phyloP scores from a whole-genome alignment of 1,140 invertebrate genomes.

The Helicoverpa armigera region DNA sequence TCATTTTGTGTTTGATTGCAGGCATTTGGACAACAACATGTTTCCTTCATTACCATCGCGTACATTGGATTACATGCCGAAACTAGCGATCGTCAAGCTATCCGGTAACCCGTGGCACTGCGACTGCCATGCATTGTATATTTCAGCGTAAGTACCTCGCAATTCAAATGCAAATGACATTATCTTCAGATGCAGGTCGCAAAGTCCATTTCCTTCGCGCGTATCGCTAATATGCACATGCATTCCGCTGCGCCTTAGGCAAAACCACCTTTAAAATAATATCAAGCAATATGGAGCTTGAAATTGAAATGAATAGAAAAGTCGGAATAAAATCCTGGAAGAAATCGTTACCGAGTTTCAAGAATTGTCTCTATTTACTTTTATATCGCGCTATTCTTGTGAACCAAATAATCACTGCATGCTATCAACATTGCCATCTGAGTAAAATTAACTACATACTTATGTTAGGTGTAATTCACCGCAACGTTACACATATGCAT shows the following conservation, averaged over 20 bases:
- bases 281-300: constrained; percentile 10
- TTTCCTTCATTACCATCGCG: constrained; percentile 91
- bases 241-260: constrained; percentile 13
- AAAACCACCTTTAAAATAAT: constrained; percentile 29
- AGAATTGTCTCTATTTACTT: background rate
- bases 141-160: constrained; percentile 85
- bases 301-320: constrained; percentile 38
- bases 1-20: constrained; percentile 73
- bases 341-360: background rate
- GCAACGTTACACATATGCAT: too few species aligned
- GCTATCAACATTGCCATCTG: too few species aligned
- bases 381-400: background rate
- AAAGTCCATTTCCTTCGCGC: constrained; percentile 23
- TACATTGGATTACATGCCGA: constrained; percentile 89
- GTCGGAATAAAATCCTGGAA: background rate
- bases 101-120: constrained; percentile 96
- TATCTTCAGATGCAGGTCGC: constrained; percentile 43
- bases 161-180: constrained; percentile 32
- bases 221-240: constrained; percentile 24
- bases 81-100: constrained; percentile 91
- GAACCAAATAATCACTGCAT: too few species aligned
- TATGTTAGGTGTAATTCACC: too few species aligned
- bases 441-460: too few species aligned
- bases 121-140: constrained; percentile 92
- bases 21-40: constrained; percentile 93